These are phyloP conservation scores for Ooceraea biroi DNA, from an alignment of 1,140 invertebrate species.

Conservation along the genomic window DNA sequence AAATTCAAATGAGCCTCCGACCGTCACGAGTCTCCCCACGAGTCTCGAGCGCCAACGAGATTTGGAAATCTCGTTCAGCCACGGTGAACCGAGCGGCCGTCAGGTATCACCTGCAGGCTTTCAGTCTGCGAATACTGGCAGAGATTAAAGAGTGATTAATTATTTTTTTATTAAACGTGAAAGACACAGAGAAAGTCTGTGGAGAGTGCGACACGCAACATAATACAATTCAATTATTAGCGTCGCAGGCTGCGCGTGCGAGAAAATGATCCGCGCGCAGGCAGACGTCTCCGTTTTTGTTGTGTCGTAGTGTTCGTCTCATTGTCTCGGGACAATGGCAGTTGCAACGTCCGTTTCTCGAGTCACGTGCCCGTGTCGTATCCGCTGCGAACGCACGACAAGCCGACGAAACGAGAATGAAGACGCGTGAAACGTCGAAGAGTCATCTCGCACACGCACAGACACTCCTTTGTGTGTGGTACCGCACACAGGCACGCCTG, in stretches of 20 bases:
- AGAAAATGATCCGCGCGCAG: neutral
- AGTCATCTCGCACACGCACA: neutral
- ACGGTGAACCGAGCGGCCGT: conserved; percentile 19
- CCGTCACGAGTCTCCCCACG: conserved; percentile 32
- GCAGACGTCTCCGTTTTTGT: conserved; percentile 26
- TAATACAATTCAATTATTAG: conserved; percentile 29
- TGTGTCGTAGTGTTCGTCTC: conserved; percentile 50
- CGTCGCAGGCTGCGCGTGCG: neutral
- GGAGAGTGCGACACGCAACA: neutral
- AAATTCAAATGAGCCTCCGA: conserved; percentile 79
- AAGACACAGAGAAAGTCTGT: neutral
- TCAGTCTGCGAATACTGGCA: too few relatives aligned
- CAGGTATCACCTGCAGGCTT: neutral
- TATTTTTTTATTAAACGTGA: neutral
- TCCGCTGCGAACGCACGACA: conserved; percentile 4
- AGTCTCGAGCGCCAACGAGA: conserved; percentile 55
- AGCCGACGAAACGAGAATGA: conserved; percentile 31
- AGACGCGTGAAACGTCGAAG: neutral
- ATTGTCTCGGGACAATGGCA: conserved; percentile 53
- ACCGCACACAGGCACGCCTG: neutral
- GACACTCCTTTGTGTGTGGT: neutral
- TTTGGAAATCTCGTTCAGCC: conserved; percentile 71
- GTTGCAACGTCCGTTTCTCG: conserved; percentile 63
- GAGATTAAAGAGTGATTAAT: neutral
- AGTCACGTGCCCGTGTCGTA: conserved; percentile 16